A percentile compares a stretch with the other conserved stretches of the same genome.
Evolutionary conservation across 2,113 vertebrate genomes (phyloP).

Genomic region (Gadus chalcogrammus): DNA sequence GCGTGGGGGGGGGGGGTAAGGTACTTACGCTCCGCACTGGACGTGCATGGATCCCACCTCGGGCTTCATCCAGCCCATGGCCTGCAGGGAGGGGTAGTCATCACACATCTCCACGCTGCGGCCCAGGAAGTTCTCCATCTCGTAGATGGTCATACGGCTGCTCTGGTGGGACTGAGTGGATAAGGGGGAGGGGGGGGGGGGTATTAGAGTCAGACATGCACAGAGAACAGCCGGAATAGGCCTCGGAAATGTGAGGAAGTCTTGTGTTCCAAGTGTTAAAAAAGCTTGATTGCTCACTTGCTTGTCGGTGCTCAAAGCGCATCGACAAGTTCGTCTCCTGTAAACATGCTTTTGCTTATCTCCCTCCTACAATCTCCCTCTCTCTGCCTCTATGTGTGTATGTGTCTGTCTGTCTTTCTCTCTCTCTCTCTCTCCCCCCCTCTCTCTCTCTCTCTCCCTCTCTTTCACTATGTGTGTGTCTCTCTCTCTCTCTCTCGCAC

Average conservation of each 20-base stretch:
- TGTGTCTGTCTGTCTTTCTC: background rate
- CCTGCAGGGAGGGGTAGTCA: slow-evolving; percentile 53
- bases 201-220: slow-evolving; percentile 1
- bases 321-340: no score
- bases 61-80: slow-evolving; percentile 53
- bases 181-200: background rate
- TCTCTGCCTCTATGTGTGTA: no score
- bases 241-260: background rate
- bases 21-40: slow-evolving; percentile 78
- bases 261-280: no score
- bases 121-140: slow-evolving; percentile 59
- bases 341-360: background rate
- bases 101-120: slow-evolving; percentile 41
- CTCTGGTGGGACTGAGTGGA: slow-evolving; percentile 30
- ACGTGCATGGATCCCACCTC: slow-evolving; percentile 79
- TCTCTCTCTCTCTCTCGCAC: no score
- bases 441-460: no score
- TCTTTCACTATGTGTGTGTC: no score
- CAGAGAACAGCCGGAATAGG: background rate
- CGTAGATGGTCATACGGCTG: slow-evolving; percentile 47
- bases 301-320: background rate
- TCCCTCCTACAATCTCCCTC: background rate
- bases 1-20: background rate
- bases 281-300: slow-evolving; percentile 12
- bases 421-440: no score